Evolutionary conservation across 2,113 vertebrate genomes (phyloP).

Genomic region (Hirundichthys speculiger): DNA sequence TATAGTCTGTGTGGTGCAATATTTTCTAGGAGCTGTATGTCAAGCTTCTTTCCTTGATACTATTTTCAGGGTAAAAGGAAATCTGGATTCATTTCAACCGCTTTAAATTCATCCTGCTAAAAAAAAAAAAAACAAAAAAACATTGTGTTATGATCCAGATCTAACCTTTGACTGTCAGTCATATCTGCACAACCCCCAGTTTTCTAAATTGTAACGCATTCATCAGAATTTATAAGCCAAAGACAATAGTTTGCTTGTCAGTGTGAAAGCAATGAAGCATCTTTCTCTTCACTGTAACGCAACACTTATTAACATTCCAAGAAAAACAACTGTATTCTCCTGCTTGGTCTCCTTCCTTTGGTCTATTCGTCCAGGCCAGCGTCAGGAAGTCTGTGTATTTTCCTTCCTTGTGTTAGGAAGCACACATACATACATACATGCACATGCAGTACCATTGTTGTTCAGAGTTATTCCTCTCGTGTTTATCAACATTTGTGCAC

Average conservation of each 20-base stretch:
- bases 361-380: constrained; percentile 43
- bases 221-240: background rate
- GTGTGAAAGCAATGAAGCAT: constrained; percentile 18
- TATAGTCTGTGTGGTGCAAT: too few species aligned
- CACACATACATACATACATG: background rate
- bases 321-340: constrained; percentile 32
- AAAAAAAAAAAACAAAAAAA: too few species aligned
- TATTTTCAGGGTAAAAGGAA: too few species aligned
- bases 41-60: too few species aligned
- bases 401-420: constrained; percentile 27
- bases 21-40: too few species aligned
- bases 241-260: background rate
- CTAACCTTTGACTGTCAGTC: constrained; percentile 7
- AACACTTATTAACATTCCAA: constrained; percentile 30
- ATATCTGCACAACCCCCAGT: background rate
- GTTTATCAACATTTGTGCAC: background rate
- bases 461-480: background rate
- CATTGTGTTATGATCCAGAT: constrained; percentile 4
- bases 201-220: background rate
- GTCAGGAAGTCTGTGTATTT: constrained; percentile 50
- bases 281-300: constrained; percentile 2
- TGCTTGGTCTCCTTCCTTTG: constrained; percentile 30
- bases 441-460: background rate
- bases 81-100: background rate
- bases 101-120: background rate